These are phyloP conservation scores for Gallinago undulata DNA, from an alignment of 2,113 vertebrate genomes.

Conservation along the genomic window DNA sequence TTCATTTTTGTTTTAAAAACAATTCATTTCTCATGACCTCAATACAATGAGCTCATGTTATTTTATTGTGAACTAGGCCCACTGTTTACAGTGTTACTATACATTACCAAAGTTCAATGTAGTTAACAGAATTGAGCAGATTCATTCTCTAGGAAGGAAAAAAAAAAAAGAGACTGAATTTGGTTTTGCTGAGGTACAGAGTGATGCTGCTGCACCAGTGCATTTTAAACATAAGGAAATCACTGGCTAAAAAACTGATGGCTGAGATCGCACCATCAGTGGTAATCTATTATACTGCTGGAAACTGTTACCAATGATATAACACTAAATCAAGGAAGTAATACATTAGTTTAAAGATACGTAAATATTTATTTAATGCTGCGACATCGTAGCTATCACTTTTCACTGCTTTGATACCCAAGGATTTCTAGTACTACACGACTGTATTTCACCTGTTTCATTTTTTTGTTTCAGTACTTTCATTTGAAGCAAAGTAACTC, in stretches of 20 bases:
- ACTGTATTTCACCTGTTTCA: slow-evolving; percentile 22
- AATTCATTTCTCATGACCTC: neutral
- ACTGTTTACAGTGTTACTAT: slow-evolving; percentile 40
- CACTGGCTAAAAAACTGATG: neutral
- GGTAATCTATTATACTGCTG: neutral
- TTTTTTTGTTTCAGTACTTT: slow-evolving; percentile 34
- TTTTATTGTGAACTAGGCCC: slow-evolving; percentile 41
- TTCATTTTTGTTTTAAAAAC: neutral
- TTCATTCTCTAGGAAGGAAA: neutral
- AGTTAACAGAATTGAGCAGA: neutral
- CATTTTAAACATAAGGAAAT: neutral
- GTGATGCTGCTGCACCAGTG: neutral
- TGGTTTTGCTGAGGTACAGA: neutral
- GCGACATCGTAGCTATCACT: neutral
- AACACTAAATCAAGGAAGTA: slow-evolving; percentile 24
- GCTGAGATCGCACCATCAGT: neutral
- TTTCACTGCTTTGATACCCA: slow-evolving; percentile 53
- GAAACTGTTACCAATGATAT: slow-evolving; percentile 13
- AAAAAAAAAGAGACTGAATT: neutral
- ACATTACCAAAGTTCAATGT: slow-evolving; percentile 14
- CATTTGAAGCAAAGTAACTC: slow-evolving; percentile 24
- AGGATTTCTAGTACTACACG: slow-evolving; percentile 25
- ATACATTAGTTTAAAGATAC: slow-evolving; percentile 7
- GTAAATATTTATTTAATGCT: slow-evolving; percentile 57
- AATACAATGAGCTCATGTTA: neutral